Conservation (phyloP, 1,140 invertebrate species). For the Hyphantria cunea region DNA sequence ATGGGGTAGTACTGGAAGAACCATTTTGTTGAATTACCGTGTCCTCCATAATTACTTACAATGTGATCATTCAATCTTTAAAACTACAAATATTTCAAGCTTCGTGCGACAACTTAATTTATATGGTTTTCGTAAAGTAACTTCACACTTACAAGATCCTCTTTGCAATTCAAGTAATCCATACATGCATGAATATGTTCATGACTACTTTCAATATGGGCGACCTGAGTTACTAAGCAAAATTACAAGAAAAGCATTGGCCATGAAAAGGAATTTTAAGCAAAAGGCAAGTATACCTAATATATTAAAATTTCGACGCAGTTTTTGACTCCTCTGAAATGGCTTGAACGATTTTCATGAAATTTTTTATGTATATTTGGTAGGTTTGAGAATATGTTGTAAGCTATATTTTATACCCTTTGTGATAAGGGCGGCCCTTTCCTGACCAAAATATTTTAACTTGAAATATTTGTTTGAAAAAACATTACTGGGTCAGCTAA, state of each 20-base stretch:
- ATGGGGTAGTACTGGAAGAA: constrained; percentile 81
- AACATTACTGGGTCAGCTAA: too few species aligned
- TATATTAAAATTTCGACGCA: neutral
- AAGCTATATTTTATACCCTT: too few species aligned
- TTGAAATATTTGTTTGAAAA: too few species aligned
- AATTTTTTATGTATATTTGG: too few species aligned
- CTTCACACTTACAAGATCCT: constrained; percentile 82
- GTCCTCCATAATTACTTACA: constrained; percentile 81
- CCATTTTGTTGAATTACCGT: constrained; percentile 83
- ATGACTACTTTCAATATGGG: constrained; percentile 82
- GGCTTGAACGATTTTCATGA: too few species aligned
- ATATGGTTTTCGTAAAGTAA: constrained; percentile 85
- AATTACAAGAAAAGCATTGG: constrained; percentile 81
- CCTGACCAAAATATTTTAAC: too few species aligned
- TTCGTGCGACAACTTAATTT: constrained; percentile 84
- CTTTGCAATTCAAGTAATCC: constrained; percentile 81
- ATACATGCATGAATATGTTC: constrained; percentile 83
- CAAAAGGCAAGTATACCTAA: constrained; percentile 49
- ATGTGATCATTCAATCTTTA: constrained; percentile 82
- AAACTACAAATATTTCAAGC: constrained; percentile 84
- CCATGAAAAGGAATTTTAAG: constrained; percentile 68
- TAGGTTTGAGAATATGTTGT: too few species aligned
- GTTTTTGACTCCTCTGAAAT: too few species aligned
- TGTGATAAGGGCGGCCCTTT: too few species aligned
- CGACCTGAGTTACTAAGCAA: constrained; percentile 80